Evolutionary conservation across 1,140 invertebrate species (phyloP).

Genomic region (Papilio helenus): DNA sequence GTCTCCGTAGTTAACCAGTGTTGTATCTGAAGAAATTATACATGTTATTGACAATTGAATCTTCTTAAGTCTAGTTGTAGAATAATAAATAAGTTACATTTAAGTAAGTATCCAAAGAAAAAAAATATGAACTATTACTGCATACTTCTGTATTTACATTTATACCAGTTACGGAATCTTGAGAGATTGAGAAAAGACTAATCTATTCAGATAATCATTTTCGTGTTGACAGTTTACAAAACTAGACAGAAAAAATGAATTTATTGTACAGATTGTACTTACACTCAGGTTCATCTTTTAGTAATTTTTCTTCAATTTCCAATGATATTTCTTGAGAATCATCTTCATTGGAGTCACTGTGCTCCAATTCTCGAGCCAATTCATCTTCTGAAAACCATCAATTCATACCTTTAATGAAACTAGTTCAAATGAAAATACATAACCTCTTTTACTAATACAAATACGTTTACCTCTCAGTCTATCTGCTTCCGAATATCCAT

Average conservation of each 20-base stretch:
- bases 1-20: constrained; percentile 76
- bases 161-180: background rate
- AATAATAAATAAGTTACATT: background rate
- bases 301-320: constrained; percentile 77
- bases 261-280: constrained; percentile 42
- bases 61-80: background rate
- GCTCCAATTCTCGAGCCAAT: constrained; percentile 73
- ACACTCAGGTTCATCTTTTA: constrained; percentile 80
- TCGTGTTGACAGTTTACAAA: background rate
- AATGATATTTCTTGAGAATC: constrained; percentile 79
- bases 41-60: background rate
- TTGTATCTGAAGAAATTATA: constrained; percentile 65
- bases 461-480: constrained; percentile 66
- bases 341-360: constrained; percentile 80
- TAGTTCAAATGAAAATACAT: background rate
- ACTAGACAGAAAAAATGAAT: no score
- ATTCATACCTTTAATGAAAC: background rate
- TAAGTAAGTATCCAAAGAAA: background rate
- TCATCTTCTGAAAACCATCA: constrained; percentile 69
- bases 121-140: background rate
- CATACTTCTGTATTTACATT: background rate
- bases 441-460: background rate
- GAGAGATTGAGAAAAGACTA: background rate
- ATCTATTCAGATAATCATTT: no score
- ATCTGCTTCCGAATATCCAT: constrained; percentile 71